Base-by-base conservation (phyloP, 2,113 vertebrate genomes). In the Pelusios castaneus region DNA sequence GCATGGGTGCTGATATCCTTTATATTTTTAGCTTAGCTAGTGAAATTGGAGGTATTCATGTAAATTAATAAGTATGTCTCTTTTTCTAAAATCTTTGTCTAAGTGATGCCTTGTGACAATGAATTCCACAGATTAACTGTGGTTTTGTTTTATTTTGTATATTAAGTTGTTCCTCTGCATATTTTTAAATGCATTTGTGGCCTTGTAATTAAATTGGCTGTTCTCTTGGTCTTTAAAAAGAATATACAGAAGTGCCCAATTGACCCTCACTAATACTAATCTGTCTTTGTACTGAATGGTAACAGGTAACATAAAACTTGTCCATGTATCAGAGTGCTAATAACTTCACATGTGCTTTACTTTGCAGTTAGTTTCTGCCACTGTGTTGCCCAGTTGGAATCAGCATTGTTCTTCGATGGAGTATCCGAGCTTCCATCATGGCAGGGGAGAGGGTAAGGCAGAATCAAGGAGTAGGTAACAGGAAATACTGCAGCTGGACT, bases 241-340 rank as follows among this genome's bases (percentile, higher is more conserved):
- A 89, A 91, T 52, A 92, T 60, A 88, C 51, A 51, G 82, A 60
- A 92, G 76, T 76, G 84, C 52, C 52, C 52, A 92, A 91, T 1
- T 96, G 94, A 97, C 93, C 93, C 94, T 95, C 86, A 58, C 86
- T 75, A 55, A 95, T 86, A 84, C 85, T 60, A 31, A 31, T 91
- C 51, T 76, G 38, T 95, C 91, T 94, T 94, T 91, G 93, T 96
- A 92, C 80, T 34, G 95, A 89, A 92, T 77, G 52, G 88, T 82
- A 90, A 93, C 52, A 97, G 97, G 95, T 96, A 95, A 96, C 95
- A 95, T 95, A 97, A 94, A 95, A 55, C 85, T 80, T 60, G 88
- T 91, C 89, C 91, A 92, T 94, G 91, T 81, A 88, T 79, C 86
- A 97, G 97, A 97, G 92, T 56, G 60, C 89, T 85, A 89, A 54